A percentile compares a stretch with the other conserved stretches of the same genome.
Evolutionary conservation across 2,888 invertebrate genomes (phyloP).

Genomic region (Magallana nippona): DNA sequence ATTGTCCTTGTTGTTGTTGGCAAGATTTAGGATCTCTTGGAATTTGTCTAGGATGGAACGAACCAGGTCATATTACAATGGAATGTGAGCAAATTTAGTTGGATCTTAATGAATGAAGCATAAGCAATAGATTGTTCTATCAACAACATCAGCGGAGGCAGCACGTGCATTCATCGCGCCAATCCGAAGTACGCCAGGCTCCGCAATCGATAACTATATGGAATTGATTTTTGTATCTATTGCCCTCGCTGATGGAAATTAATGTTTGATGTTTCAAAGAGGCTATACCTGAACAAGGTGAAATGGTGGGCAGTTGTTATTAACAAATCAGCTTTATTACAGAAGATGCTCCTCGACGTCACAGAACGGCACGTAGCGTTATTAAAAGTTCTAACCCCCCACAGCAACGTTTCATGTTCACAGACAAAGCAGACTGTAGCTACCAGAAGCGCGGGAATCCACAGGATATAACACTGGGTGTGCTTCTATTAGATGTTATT

Average conservation of each 20-base stretch:
- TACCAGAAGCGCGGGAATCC: neutral
- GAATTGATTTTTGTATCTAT: conserved; percentile 21
- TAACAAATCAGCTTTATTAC: too few relatives aligned
- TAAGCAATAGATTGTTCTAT: too few relatives aligned
- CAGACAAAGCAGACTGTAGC: neutral
- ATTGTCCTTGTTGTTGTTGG: too few relatives aligned
- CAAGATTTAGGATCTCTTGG: too few relatives aligned
- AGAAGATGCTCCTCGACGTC: neutral
- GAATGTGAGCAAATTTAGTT: too few relatives aligned
- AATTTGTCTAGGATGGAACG: too few relatives aligned
- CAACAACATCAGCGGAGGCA: too few relatives aligned
- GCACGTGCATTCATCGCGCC: too few relatives aligned
- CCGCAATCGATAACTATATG: neutral
- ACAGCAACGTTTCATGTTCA: neutral
- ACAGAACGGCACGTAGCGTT: neutral
- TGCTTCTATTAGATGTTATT: conserved; percentile 17
- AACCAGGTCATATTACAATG: too few relatives aligned
- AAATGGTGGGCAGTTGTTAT: neutral
- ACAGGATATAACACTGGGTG: neutral
- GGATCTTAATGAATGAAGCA: too few relatives aligned
- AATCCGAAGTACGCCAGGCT: too few relatives aligned
- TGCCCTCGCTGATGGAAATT: neutral
- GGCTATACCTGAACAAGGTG: neutral
- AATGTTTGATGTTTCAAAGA: neutral
- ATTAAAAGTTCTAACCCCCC: neutral